A percentile compares a stretch with the other conserved stretches of the same genome.
phyloP scores from a whole-genome alignment of 2,888 invertebrate genomes.

The Patella pellucida region DNA sequence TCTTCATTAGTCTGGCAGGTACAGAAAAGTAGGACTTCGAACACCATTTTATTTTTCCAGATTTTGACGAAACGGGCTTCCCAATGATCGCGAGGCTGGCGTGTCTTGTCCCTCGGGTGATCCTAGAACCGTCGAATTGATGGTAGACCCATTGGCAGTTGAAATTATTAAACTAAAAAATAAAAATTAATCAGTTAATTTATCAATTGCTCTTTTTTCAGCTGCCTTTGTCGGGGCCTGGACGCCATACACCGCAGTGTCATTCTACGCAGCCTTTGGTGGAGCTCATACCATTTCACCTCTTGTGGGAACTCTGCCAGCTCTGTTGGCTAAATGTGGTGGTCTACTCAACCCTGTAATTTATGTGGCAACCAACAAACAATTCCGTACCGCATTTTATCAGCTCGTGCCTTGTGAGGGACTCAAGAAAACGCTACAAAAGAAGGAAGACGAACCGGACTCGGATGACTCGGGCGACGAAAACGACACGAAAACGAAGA shows the following conservation, averaged over 20 bases:
- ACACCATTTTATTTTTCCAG: no score
- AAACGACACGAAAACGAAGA: slow-evolving; percentile 21
- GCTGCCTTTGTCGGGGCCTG: slow-evolving; percentile 53
- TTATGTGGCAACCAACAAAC: slow-evolving; percentile 58
- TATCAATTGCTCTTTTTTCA: slow-evolving; percentile 20
- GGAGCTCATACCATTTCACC: slow-evolving; percentile 40
- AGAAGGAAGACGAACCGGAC: slow-evolving; percentile 29
- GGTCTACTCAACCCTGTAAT: slow-evolving; percentile 59
- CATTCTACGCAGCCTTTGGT: slow-evolving; percentile 52
- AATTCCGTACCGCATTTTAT: slow-evolving; percentile 50
- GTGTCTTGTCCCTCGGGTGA: no score
- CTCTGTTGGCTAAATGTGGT: slow-evolving; percentile 53
- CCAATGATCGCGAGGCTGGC: no score
- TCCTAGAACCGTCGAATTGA: no score
- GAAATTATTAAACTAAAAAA: no score
- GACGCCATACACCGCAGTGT: slow-evolving; percentile 60
- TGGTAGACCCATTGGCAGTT: no score
- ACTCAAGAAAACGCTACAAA: slow-evolving; percentile 24
- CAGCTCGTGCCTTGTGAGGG: slow-evolving; percentile 40
- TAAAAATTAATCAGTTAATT: no score
- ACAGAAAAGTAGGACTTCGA: no score
- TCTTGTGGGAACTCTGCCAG: slow-evolving; percentile 45
- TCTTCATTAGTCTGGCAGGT: no score
- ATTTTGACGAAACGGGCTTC: no score
- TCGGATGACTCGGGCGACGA: slow-evolving; percentile 33